phyloP scores from a whole-genome alignment of 1,140 invertebrate species.

The Agraylea sexmaculata region DNA sequence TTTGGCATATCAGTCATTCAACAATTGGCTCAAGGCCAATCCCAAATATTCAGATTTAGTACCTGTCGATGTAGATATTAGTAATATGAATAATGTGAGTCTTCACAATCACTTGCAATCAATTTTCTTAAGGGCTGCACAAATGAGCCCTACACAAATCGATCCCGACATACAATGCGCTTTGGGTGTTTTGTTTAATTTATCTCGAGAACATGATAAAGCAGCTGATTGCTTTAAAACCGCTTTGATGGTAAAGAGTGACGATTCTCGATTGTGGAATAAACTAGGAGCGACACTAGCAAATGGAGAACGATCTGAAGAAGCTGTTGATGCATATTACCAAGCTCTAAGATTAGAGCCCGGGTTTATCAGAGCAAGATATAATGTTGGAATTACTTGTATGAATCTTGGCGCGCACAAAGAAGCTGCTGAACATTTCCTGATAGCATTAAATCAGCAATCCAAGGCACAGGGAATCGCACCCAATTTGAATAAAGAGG shows the following conservation, averaged over 20 bases:
- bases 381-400: conserved; percentile 96
- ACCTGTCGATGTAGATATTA: conserved; percentile 35
- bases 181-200: conserved; percentile 89
- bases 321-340: conserved; percentile 93
- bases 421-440: conserved; percentile 90
- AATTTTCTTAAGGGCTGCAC: conserved; percentile 76
- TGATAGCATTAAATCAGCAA: conserved; percentile 89
- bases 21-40: conserved; percentile 76
- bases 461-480: conserved; percentile 51
- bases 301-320: conserved; percentile 87
- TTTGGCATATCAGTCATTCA: conserved; percentile 58
- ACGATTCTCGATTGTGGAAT: conserved; percentile 95
- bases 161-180: conserved; percentile 95
- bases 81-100: conserved; percentile 29
- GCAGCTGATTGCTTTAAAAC: conserved; percentile 92
- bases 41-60: conserved; percentile 71
- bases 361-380: conserved; percentile 91
- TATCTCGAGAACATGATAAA: conserved; percentile 89
- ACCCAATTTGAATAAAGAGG: conserved; percentile 27
- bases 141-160: conserved; percentile 60
- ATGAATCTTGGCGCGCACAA: conserved; percentile 90
- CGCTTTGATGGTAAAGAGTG: conserved; percentile 69
- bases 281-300: conserved; percentile 92
- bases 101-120: conserved; percentile 53
- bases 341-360: conserved; percentile 83